Base-by-base conservation (phyloP, 2,797 vertebrate genomes). In the Pantherophis vulpinus region DNA sequence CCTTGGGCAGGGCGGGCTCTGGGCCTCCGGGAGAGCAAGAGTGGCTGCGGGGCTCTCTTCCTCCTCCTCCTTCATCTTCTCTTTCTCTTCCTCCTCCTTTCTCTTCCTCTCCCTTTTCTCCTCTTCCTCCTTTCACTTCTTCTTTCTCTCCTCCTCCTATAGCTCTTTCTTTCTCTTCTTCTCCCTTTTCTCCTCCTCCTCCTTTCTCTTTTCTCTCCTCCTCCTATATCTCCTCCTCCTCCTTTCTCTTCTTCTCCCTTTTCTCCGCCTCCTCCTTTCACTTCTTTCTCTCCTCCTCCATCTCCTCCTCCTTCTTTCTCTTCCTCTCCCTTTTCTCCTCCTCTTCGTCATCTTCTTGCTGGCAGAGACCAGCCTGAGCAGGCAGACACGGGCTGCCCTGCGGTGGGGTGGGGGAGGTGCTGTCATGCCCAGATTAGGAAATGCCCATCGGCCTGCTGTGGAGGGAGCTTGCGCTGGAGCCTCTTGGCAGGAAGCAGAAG, bases 1-100 rank as follows among this genome's bases (percentile, higher is more conserved):
- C 97, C 97, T 97, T 96, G 88, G 97, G 94, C 0, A 96, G 96
- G 97, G 97, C 96, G 96, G 96, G 96, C 95, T 54, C 63, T 25
- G 95, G 93, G 91, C 95, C 94, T 97, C 94, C 97, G 96, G 94
- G 96, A 97, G n/a, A 97, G 95, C 97, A 96, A 91, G 61, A 96
- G 96, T 96, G 96, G 95, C 97, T 93, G 96, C 8, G 37, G 37
- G 37, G 37, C 2, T 42, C 37, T 42, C 37, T 42, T 42, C 23
- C 58, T 58, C 56, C 56, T 58, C 7, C 0, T 61, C 3, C 60
- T 11, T 11, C 54, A 10, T 96, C 95, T 97, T 56, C 56, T 12
- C 56, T 12, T 55, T 55, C 51, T 55, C 97, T 95, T 97, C 97
- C 96, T 96, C 16, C 14, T 55, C 11, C 2, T 12, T 12, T 9